Evolutionary conservation across 2,888 invertebrate genomes (phyloP), one percentile per base, ranked within the genome.

Genomic region (Andrena hattorfiana): DNA sequence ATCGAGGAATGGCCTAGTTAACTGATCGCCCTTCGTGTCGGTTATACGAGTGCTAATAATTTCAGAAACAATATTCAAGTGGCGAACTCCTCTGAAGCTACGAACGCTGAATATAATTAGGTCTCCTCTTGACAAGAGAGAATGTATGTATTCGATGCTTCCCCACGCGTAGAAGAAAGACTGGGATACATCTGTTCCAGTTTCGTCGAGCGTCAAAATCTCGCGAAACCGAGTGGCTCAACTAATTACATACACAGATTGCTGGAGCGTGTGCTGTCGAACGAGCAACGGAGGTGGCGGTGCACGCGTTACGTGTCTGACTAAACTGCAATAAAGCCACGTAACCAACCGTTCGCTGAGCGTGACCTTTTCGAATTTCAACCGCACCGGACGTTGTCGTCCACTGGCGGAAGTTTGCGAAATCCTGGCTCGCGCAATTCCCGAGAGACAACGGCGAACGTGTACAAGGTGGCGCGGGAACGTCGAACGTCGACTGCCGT

Each of bases 321-420:
- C 48, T 13, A 8, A 49, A 67, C 48, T 59, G 49, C 23, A n/a
- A 30, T 71, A 23, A 68, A 75, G 35, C 66, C 35, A 63, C 56
- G 62, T 60, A 74, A 68, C 56, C 60, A 62, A 20, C 56, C 56
- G 56, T 77, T 71, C 26, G 64, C 26, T 8, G 59, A 49, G 42
- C 66, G 69, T 70, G 62, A 81, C 66, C 68, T 48, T 73, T 51
- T 51, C 68, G 60, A 68, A 80, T 77, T 81, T 78, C 35, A 16
- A 51, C 20, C 13, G 26, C 13, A 2, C 23, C 23, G 23, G 51
- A 30, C 10, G n/a, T 5, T 23, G 20, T 28, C n/a, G 48, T 64
- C 10, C 54, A 28, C 42, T 42, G 76, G 13, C 32, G 63, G 6
- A 64, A 78, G 63, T 78, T 69, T n/a, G 60, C 49, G 51, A 69